A percentile compares a stretch with the other conserved stretches of the same genome.
phyloP scores from a whole-genome alignment of 2,797 vertebrate species.

The Chelon auratus region DNA sequence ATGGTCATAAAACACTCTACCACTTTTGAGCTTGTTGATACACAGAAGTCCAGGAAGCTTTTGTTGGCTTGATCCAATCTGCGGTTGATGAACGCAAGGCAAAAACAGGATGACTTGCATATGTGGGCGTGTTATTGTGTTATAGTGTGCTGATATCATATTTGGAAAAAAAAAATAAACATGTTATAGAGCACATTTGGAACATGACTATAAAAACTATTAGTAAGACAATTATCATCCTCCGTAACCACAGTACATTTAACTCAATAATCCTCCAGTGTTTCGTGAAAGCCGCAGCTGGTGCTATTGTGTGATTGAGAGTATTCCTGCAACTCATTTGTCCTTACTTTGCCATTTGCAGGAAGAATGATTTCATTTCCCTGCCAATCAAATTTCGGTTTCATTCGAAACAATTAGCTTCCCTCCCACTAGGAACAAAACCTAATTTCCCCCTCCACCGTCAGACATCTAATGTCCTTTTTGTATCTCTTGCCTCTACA shows the following conservation, averaged over 20 bases:
- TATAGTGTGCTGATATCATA: not conserved
- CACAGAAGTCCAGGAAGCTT: constrained; percentile 26
- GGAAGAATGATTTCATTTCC: constrained; percentile 36
- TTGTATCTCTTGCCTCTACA: constrained; percentile 49
- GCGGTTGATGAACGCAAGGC: constrained; percentile 17
- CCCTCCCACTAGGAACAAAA: constrained; percentile 58
- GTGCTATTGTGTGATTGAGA: constrained; percentile 29
- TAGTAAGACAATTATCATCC: constrained; percentile 14
- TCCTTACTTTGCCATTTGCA: constrained; percentile 44
- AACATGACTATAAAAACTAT: constrained; percentile 11
- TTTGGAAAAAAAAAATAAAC: not conserved
- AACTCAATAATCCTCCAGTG: constrained; percentile 33
- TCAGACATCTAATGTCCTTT: constrained; percentile 54
- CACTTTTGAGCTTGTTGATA: constrained; percentile 22
- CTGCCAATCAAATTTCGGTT: constrained; percentile 56
- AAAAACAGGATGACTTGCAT: constrained; percentile 16
- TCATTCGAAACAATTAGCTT: constrained; percentile 55
- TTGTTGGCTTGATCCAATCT: constrained; percentile 21
- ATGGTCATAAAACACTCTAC: constrained; percentile 40
- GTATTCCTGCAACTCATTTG: constrained; percentile 28
- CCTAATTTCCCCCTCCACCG: constrained; percentile 55
- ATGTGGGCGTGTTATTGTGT: too few relatives aligned
- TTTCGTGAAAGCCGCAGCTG: constrained; percentile 42
- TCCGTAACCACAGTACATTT: constrained; percentile 3
- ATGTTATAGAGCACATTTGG: not conserved